Conservation (phyloP, 2,113 vertebrate species). For the Rhinolophus sinicus region DNA sequence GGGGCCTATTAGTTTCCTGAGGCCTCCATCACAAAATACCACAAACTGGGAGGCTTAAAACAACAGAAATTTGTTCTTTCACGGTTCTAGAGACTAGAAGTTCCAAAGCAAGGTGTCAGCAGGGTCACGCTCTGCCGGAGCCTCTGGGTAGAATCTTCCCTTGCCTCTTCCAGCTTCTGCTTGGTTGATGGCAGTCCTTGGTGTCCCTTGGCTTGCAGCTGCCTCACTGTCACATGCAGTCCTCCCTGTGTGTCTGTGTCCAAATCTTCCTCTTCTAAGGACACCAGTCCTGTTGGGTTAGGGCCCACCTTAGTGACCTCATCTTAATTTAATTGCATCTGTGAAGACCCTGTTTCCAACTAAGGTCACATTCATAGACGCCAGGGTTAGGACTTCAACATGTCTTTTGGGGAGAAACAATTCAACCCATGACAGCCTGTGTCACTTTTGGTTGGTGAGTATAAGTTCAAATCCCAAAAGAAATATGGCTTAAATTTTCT, state of each 20-base stretch:
- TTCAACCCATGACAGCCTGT: neutral
- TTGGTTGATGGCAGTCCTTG: fast-evolving
- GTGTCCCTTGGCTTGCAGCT: neutral
- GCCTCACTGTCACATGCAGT: fast-evolving
- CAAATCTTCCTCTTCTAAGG: neutral
- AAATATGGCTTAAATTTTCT: neutral
- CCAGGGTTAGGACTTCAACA: fast-evolving
- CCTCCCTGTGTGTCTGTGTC: neutral
- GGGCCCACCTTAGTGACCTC: neutral
- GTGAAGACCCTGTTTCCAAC: conserved; percentile 12
- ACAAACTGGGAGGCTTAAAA: neutral
- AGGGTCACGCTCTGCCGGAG: fast-evolving
- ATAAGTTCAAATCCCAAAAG: neutral
- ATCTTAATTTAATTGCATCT: neutral
- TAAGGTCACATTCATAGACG: neutral
- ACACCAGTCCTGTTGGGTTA: neutral
- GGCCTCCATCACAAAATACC: neutral
- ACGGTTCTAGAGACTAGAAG: neutral
- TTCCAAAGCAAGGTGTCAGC: neutral
- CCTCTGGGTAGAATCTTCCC: neutral
- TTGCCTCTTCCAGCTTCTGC: neutral
- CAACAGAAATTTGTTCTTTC: neutral
- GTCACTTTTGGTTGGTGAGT: neutral
- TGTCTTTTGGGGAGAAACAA: neutral
- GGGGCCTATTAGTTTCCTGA: neutral